A percentile compares a stretch with the other conserved stretches of the same genome.
These are phyloP conservation scores for Temnothorax rugatulus DNA, from an alignment of 2,888 invertebrate species.

Conservation along the genomic window DNA sequence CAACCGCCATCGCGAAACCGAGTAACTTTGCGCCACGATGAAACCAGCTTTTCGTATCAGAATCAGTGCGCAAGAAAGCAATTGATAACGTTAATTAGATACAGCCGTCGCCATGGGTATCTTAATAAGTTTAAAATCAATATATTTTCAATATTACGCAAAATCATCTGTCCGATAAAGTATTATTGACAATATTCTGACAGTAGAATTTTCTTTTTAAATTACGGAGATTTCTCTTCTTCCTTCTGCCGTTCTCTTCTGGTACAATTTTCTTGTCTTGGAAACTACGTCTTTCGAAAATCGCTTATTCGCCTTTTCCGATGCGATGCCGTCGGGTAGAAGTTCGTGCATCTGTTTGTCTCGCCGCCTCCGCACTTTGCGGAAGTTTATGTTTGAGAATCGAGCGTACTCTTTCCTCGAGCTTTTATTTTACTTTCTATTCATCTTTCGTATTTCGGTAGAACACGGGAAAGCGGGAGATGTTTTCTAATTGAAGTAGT, in stretches of 20 bases:
- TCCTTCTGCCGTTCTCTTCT: too few species aligned
- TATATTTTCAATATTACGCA: background rate
- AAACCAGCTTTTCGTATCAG: background rate
- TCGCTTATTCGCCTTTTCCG: conserved; percentile 25
- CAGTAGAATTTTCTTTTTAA: background rate
- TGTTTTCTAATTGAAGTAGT: conserved; percentile 10
- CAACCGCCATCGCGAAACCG: background rate
- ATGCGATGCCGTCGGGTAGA: background rate
- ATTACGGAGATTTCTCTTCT: background rate
- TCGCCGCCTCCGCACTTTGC: conserved; percentile 32
- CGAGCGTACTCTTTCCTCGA: background rate
- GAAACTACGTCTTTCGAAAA: conserved; percentile 34
- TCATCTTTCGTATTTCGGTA: background rate
- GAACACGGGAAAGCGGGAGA: background rate
- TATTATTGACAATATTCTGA: too few species aligned
- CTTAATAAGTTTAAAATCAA: background rate
- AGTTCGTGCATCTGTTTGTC: conserved; percentile 46
- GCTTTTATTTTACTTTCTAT: conserved; percentile 21
- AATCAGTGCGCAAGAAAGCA: background rate
- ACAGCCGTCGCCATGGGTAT: background rate
- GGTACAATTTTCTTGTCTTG: background rate
- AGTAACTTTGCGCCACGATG: conserved; percentile 4
- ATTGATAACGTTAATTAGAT: conserved; percentile 18
- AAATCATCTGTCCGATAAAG: background rate
- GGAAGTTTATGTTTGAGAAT: conserved; percentile 43